Base-by-base conservation (phyloP, 2,113 vertebrate species). In the Gadus chalcogrammus region DNA sequence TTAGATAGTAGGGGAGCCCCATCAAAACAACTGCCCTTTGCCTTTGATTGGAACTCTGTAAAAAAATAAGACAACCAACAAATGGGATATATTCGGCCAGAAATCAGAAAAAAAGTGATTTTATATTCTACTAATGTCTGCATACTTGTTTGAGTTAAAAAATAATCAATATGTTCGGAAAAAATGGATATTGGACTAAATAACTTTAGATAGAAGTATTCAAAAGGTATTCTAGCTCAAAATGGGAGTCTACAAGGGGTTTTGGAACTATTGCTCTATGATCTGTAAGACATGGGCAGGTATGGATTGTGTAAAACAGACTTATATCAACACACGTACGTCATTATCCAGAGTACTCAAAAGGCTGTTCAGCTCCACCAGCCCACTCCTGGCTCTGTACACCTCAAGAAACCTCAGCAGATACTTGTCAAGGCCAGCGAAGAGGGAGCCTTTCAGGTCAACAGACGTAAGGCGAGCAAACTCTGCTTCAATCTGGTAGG, bases 401-500 rank as follows among this genome's bases (percentile, higher is more conserved):
- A 74, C 28, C 53, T 74, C 61, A n/a, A 71, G 24, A 56, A 74
- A 79, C 31, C 64, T 27, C 3, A 3, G 4, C 24, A 71, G 59
- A 35, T 70, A 70, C 42, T 74, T 56, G 64, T 73, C 76, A 1
- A 73, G 59, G 38, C 20, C 71, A 9, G 68, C 28, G 4, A 61
- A 65, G 11, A 65, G 15, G 22, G 53, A 61, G 16, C 66, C 55
- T 15, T 69, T 72, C 52, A 73, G 70, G 56, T 73, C 64, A 67
- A 55, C 24, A 61, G 68, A 70, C 22, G 63, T 60, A 16, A 75
- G n/a, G 24, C 17, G 17, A 52, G 48, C 28, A 73, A 78, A 78
- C 61, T 66, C 64, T 59, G 59, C 56, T 67, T 67, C 60, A n/a
- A 53, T 70, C 63, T 67, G 38, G 11, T 61, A 31, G 17, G 18